These are phyloP conservation scores for Chaenogobius annularis DNA, from an alignment of 2,113 vertebrate genomes.

Conservation along the genomic window DNA sequence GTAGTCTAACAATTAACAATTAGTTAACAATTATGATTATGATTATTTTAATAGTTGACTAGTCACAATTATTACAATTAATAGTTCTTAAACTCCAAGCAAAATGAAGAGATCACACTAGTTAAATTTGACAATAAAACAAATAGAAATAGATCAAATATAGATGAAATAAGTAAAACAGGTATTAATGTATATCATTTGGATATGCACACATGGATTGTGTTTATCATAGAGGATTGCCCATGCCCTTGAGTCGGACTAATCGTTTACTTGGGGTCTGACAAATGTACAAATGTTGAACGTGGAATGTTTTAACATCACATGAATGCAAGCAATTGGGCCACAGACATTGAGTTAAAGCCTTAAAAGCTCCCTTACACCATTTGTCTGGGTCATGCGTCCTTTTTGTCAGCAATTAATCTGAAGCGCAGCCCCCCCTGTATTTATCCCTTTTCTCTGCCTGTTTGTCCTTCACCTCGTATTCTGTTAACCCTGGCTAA, in stretches of 20 bases:
- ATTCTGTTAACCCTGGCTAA: conserved; percentile 58
- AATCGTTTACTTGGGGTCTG: background rate
- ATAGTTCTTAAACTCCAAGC: background rate
- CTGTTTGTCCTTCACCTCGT: conserved; percentile 70
- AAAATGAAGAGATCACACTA: background rate
- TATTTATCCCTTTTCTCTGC: conserved; percentile 64
- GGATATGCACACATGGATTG: background rate
- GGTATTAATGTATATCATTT: background rate
- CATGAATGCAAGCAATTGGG: conserved; percentile 35
- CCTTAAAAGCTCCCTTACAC: conserved; percentile 61
- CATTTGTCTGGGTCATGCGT: conserved; percentile 72
- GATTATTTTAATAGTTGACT: no score
- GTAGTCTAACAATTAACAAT: no score
- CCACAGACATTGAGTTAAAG: conserved; percentile 55
- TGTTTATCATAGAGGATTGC: background rate
- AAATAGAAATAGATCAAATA: background rate
- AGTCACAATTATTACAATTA: no score
- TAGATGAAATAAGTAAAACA: background rate
- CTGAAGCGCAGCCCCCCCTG: conserved; percentile 58
- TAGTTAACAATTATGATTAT: no score
- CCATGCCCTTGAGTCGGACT: background rate
- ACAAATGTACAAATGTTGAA: background rate
- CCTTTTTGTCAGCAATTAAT: conserved; percentile 79
- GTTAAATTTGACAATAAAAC: no score
- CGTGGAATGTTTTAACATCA: background rate